Conservation (phyloP, 1,140 invertebrate species). For the Pseudomyrmex cubaensis region DNA sequence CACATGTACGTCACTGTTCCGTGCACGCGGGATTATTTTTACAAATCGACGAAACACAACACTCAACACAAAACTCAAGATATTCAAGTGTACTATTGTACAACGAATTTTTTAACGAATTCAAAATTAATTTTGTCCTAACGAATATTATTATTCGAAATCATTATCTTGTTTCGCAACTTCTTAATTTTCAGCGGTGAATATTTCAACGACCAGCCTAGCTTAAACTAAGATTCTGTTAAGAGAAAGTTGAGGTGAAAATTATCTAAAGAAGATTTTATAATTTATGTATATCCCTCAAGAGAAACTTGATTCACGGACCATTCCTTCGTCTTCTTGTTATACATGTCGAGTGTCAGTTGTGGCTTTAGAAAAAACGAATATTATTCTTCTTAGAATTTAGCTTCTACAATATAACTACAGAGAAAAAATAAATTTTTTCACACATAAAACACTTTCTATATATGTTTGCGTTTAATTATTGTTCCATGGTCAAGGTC, state of each 20-base stretch:
- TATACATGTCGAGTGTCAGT: too few relatives aligned
- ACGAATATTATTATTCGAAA: slow-evolving; percentile 8
- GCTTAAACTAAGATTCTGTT: not conserved
- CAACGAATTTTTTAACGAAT: not conserved
- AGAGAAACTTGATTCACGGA: not conserved
- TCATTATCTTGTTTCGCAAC: not conserved
- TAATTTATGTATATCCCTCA: not conserved
- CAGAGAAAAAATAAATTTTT: not conserved
- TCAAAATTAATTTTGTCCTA: not conserved
- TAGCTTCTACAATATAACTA: not conserved
- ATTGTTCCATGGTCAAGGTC: slow-evolving; percentile 39
- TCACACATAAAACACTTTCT: not conserved
- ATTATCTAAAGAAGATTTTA: slow-evolving; percentile 27
- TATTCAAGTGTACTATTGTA: not conserved
- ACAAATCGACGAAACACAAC: not conserved
- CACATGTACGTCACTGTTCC: not conserved
- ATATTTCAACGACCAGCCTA: slow-evolving; percentile 15
- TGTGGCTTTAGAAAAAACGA: not conserved
- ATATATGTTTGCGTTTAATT: not conserved
- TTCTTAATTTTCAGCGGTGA: slow-evolving; percentile 1
- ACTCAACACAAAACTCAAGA: not conserved
- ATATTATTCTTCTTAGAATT: not conserved
- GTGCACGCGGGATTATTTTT: not conserved
- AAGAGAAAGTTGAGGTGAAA: not conserved
- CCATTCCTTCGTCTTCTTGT: too few relatives aligned